Evolutionary conservation across 2,113 vertebrate species (phyloP).

Genomic region (Ramphastos sulfuratus): DNA sequence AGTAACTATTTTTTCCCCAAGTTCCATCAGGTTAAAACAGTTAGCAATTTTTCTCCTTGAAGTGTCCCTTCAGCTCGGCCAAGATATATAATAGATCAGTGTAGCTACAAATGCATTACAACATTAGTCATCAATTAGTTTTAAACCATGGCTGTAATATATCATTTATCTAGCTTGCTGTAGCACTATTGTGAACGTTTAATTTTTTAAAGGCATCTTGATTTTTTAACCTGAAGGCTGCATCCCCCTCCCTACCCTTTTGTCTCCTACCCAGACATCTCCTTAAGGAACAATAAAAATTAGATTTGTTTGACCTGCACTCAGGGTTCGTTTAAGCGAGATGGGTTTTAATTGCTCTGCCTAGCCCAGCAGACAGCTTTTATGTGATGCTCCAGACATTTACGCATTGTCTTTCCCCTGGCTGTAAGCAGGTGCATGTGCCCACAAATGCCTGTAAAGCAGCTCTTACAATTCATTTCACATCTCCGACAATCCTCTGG

Average conservation of each 20-base stretch:
- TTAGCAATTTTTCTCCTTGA: constrained; percentile 84
- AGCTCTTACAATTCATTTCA: constrained; percentile 69
- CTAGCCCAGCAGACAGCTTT: constrained; percentile 78
- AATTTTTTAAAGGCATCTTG: constrained; percentile 80
- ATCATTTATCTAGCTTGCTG: constrained; percentile 79
- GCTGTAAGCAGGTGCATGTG: constrained; percentile 68
- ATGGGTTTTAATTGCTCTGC: constrained; percentile 82
- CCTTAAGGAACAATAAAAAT: constrained; percentile 84
- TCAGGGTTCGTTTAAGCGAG: constrained; percentile 75
- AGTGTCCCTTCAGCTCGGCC: constrained; percentile 73
- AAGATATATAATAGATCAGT: constrained; percentile 81
- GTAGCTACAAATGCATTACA: constrained; percentile 81
- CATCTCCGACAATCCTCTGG: constrained; percentile 52
- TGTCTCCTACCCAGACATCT: constrained; percentile 74
- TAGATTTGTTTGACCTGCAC: constrained; percentile 81
- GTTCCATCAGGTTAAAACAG: constrained; percentile 81
- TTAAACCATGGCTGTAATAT: constrained; percentile 77
- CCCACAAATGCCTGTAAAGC: constrained; percentile 54
- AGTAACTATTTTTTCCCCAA: constrained; percentile 75
- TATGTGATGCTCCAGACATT: constrained; percentile 81
- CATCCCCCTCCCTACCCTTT: constrained; percentile 66
- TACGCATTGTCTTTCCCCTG: constrained; percentile 72
- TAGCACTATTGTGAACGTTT: constrained; percentile 76
- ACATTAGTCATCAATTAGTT: constrained; percentile 85
- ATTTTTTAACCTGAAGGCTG: constrained; percentile 70